Conservation (phyloP, 1,140 invertebrate species). For the Harpegnathos saltator region DNA sequence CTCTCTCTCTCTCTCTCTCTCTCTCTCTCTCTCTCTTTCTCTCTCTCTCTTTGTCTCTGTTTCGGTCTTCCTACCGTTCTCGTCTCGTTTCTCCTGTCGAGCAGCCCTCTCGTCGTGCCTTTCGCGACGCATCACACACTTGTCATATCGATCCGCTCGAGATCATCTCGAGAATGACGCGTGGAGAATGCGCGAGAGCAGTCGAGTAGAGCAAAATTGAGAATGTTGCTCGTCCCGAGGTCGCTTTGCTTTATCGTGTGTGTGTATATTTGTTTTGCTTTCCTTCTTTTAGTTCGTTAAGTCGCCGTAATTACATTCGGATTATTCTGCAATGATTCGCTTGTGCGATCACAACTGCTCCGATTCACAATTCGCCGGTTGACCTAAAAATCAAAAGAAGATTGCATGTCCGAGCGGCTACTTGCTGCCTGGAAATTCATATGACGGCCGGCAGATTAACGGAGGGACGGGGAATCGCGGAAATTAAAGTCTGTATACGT, state of each 20-base stretch:
- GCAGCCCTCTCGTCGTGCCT: conserved; percentile 19
- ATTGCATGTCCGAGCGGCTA: conserved; percentile 14
- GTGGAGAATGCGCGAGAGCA: not conserved
- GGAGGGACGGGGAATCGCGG: conserved; percentile 14
- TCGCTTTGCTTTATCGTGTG: no score
- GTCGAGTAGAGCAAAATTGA: no score
- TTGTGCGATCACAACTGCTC: no score
- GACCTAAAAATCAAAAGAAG: conserved; percentile 42
- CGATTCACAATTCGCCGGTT: not conserved
- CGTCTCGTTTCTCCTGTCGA: conserved; percentile 15
- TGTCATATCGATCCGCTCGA: not conserved
- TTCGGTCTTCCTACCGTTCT: no score
- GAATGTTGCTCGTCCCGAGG: no score
- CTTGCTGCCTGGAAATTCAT: conserved; percentile 37
- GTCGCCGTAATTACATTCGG: no score
- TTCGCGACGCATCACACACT: not conserved
- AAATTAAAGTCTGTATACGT: conserved; percentile 50
- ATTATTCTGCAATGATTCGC: no score
- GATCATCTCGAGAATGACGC: conserved; percentile 26
- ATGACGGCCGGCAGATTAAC: conserved; percentile 37
- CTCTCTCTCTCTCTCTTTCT: not conserved
- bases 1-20: not conserved
- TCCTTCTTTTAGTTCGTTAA: no score
- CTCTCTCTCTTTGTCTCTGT: not conserved
- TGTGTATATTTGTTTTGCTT: no score